These are phyloP conservation scores for Brachylomia viminalis DNA, from an alignment of 2,888 invertebrate genomes.

Conservation along the genomic window DNA sequence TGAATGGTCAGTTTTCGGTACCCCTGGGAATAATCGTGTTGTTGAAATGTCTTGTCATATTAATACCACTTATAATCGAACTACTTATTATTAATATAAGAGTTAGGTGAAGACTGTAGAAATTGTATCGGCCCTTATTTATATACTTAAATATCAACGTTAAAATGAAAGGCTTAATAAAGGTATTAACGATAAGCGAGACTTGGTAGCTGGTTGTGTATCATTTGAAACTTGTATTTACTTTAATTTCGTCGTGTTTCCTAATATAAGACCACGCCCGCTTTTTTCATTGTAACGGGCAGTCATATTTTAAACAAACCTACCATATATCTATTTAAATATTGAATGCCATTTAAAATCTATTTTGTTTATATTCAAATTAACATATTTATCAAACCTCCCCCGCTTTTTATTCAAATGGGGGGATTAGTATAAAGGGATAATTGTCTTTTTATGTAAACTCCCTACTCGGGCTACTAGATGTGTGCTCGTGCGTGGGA, in stretches of 20 bases:
- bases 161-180: background rate
- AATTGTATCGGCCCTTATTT: too few species aligned
- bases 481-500: constrained; percentile 6
- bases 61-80: background rate
- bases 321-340: background rate
- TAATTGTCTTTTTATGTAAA: constrained; percentile 62
- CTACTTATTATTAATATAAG: background rate
- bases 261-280: background rate
- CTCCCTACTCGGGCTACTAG: constrained; percentile 5
- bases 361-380: constrained; percentile 10
- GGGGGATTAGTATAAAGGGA: constrained; percentile 41
- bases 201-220: background rate
- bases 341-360: constrained; percentile 6
- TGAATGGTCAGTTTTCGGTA: background rate
- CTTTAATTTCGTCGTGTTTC: background rate
- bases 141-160: background rate
- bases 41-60: background rate
- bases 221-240: background rate
- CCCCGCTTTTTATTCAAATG: constrained; percentile 43
- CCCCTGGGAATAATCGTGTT: background rate
- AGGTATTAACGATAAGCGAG: background rate
- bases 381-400: background rate
- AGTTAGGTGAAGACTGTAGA: background rate
- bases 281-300: background rate
- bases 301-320: background rate